A percentile compares a stretch with the other conserved stretches of the same genome.
Conservation (phyloP, 2,888 invertebrate species). For the Agelastica alni region DNA sequence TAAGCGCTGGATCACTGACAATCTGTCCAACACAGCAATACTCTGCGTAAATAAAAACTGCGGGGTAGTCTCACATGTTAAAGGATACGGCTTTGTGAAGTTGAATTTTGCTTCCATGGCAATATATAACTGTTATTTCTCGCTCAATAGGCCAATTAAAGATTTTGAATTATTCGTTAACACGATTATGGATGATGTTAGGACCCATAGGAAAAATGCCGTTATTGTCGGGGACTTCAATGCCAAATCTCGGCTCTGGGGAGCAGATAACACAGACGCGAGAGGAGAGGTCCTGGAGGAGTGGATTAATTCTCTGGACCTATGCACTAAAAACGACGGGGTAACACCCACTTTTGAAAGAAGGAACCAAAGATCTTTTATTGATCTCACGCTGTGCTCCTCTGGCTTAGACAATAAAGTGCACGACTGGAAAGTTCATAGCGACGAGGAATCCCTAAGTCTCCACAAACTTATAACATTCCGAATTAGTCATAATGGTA, state of each 20-base stretch:
- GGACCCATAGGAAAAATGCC: background rate
- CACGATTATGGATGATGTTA: background rate
- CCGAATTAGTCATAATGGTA: background rate
- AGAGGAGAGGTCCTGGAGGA: background rate
- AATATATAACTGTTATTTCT: background rate
- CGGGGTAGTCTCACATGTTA: background rate
- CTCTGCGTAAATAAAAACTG: constrained; percentile 1
- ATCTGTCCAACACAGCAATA: background rate
- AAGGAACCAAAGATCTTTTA: background rate
- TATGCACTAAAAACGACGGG: background rate
- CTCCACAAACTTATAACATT: background rate
- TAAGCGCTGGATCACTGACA: constrained; percentile 1
- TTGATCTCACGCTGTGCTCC: background rate
- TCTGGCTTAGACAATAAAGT: background rate
- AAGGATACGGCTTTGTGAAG: background rate
- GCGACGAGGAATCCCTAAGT: background rate
- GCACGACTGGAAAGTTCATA: background rate
- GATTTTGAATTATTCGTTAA: background rate
- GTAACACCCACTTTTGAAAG: constrained; percentile 4
- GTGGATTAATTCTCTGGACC: background rate
- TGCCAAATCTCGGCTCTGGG: background rate
- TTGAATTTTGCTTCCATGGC: background rate
- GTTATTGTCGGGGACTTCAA: background rate
- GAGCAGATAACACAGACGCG: background rate
- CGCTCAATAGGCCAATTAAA: background rate